These are phyloP conservation scores for Sesia bembeciformis DNA, from an alignment of 2,888 invertebrate genomes.

Conservation along the genomic window DNA sequence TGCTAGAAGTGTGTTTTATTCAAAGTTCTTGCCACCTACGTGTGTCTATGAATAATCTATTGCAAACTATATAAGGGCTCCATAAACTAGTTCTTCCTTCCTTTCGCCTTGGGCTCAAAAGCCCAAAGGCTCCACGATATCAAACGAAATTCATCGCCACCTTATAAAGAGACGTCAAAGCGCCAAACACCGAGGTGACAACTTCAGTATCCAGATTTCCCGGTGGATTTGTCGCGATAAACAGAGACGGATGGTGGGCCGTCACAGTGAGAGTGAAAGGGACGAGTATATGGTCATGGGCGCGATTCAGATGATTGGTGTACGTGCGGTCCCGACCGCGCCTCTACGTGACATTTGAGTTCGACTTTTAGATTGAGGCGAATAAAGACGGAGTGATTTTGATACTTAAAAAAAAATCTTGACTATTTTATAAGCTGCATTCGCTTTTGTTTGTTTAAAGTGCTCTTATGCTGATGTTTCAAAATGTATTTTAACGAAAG, in stretches of 20 bases:
- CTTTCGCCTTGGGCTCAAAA: background rate
- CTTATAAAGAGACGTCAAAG: slow-evolving; percentile 64
- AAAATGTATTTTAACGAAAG: no score
- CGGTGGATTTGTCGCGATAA: slow-evolving; percentile 44
- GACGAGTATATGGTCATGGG: slow-evolving; percentile 54
- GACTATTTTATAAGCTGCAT: no score
- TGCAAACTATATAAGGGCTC: no score
- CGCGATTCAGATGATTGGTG: slow-evolving; percentile 66
- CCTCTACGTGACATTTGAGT: slow-evolving; percentile 58
- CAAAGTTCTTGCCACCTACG: no score
- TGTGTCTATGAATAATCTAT: no score
- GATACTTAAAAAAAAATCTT: slow-evolving; percentile 23
- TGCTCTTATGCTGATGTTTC: no score
- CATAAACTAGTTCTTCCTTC: background rate
- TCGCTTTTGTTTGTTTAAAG: no score
- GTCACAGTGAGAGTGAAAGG: slow-evolving; percentile 19
- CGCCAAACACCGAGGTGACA: slow-evolving; percentile 64
- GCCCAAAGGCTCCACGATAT: slow-evolving; percentile 18
- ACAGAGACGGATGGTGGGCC: slow-evolving; percentile 19
- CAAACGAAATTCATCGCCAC: slow-evolving; percentile 62
- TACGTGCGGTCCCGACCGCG: slow-evolving; percentile 66
- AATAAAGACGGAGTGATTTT: slow-evolving; percentile 25
- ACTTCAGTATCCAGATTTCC: slow-evolving; percentile 63
- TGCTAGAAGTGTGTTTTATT: no score
- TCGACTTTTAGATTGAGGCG: slow-evolving; percentile 25